These are phyloP conservation scores for Synanthedon tipuliformis DNA, from an alignment of 2,888 invertebrate species.

Conservation along the genomic window DNA sequence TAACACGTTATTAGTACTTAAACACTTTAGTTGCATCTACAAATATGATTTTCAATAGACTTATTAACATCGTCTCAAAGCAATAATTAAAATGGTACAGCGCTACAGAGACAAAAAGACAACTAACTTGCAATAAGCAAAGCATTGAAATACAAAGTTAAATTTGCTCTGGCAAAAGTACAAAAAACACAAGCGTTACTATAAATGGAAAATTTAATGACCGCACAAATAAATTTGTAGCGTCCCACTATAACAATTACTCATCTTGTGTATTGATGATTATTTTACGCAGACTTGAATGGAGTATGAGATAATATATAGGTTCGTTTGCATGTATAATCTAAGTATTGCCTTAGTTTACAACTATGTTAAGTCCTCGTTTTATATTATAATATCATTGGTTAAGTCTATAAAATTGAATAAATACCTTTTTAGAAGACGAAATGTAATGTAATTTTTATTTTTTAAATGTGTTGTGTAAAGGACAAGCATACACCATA, in stretches of 20 bases:
- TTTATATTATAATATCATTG: too few relatives aligned
- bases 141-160: constrained; percentile 10
- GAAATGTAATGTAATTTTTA: too few relatives aligned
- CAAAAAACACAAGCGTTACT: not conserved
- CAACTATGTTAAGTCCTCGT: not conserved
- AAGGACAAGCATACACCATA: too few relatives aligned
- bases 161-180: constrained; percentile 1
- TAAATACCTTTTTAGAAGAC: too few relatives aligned
- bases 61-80: not conserved
- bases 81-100: constrained; percentile 36
- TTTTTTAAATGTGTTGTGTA: too few relatives aligned
- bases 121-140: constrained; percentile 26
- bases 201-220: not conserved
- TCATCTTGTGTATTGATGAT: constrained; percentile 27
- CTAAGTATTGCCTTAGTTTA: not conserved
- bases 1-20: too few relatives aligned
- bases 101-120: constrained; percentile 28
- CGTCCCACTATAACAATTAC: constrained; percentile 21
- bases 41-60: not conserved
- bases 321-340: not conserved
- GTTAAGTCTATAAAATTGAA: not conserved
- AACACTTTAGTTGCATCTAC: too few relatives aligned
- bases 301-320: constrained; percentile 9
- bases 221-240: constrained; percentile 1
- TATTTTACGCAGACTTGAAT: constrained; percentile 24